Evolutionary conservation across 2,113 vertebrate genomes (phyloP).

Genomic region (Mohoua ochrocephala): DNA sequence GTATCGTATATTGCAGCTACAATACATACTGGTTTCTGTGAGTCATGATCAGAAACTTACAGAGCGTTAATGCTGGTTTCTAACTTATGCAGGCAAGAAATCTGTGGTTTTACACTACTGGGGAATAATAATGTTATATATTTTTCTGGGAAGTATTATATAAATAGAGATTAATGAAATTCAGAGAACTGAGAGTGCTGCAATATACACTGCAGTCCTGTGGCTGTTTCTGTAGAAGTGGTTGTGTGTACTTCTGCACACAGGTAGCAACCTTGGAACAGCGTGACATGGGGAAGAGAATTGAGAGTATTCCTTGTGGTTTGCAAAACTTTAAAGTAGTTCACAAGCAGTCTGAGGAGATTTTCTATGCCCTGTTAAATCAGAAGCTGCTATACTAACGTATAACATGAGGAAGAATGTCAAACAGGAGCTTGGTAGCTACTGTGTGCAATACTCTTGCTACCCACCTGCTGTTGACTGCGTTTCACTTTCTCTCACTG

Average conservation of each 20-base stretch:
- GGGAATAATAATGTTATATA: not conserved
- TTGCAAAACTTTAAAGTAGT: not conserved
- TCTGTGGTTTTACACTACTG: not conserved
- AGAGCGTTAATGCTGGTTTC: not conserved
- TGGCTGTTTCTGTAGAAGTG: not conserved
- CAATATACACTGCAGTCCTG: not conserved
- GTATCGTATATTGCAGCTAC: not conserved
- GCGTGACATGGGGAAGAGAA: not conserved
- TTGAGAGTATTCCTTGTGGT: not conserved
- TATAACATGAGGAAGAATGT: not conserved
- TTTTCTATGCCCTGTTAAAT: not conserved
- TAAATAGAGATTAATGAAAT: not conserved
- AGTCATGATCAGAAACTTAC: not conserved
- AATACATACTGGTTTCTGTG: not conserved
- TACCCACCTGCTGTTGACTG: not conserved
- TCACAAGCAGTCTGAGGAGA: not conserved
- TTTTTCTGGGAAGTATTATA: not conserved
- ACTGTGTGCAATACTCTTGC: not conserved
- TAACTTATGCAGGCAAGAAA: not conserved
- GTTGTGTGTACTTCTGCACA: not conserved
- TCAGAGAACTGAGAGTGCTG: not conserved
- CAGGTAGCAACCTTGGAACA: not conserved
- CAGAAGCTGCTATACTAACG: not conserved
- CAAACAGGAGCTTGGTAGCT: not conserved
- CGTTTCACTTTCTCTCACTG: not conserved